A percentile compares a stretch with the other conserved stretches of the same genome.
phyloP scores from a whole-genome alignment of 53 echinoderm and acorn worm genomes.

The Arbacia lixula region DNA sequence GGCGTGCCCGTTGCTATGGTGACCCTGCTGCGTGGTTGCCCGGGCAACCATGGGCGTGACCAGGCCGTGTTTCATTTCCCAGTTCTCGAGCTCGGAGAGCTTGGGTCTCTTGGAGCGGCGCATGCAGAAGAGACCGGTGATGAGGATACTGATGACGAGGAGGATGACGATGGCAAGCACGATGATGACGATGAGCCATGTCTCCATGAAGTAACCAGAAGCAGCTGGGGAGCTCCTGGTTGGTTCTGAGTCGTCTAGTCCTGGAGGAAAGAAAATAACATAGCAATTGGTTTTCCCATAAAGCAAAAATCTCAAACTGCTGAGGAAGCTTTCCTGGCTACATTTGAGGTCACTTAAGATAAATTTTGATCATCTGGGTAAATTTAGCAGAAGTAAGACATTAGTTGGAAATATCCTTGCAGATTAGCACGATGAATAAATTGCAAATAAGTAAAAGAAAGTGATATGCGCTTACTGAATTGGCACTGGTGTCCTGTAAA shows the following conservation, averaged over 20 bases:
- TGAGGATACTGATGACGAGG: constrained; percentile 44
- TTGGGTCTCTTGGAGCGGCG: constrained; percentile 28
- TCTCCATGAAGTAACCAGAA: neutral
- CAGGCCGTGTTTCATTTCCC: constrained; percentile 49
- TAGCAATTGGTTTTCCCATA: too few species aligned
- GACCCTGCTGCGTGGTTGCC: neutral
- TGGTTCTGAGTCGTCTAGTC: too few species aligned
- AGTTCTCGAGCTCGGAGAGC: constrained; percentile 28
- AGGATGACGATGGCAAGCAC: constrained; percentile 32
- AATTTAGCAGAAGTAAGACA: too few species aligned
- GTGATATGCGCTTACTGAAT: constrained; percentile 44
- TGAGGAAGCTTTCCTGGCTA: too few species aligned
- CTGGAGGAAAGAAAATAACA: too few species aligned
- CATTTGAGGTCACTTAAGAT: too few species aligned
- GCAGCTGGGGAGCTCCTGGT: neutral
- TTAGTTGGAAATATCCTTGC: too few species aligned
- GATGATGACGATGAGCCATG: constrained; percentile 53
- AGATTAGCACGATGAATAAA: too few species aligned
- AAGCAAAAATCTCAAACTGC: too few species aligned
- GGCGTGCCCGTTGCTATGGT: neutral
- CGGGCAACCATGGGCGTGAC: constrained; percentile 35
- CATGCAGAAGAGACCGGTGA: constrained; percentile 55
- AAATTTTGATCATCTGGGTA: too few species aligned
- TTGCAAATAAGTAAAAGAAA: too few species aligned
- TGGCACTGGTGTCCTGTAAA: constrained; percentile 36